These are phyloP conservation scores for Poecilia latipinna DNA, from an alignment of 2,113 vertebrate species.

Conservation along the genomic window DNA sequence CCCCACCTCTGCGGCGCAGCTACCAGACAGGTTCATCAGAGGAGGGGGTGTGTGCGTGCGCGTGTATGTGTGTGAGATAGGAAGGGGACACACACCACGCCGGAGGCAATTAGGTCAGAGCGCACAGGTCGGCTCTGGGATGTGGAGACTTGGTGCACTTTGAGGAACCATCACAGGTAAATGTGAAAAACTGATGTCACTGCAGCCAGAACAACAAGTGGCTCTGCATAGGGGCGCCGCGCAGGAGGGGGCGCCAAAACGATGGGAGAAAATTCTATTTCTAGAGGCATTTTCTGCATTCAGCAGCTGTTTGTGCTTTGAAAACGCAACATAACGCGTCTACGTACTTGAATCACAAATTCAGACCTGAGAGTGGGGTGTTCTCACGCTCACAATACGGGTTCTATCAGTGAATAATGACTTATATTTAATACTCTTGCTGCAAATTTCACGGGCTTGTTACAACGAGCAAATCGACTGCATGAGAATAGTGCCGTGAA, in stretches of 20 bases:
- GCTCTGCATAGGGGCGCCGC: too few relatives aligned
- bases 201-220: not conserved
- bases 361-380: not conserved
- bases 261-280: too few relatives aligned
- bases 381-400: not conserved
- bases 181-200: not conserved
- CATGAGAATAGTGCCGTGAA: constrained; percentile 26
- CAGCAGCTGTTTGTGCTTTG: too few relatives aligned
- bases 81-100: not conserved
- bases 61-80: not conserved
- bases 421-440: not conserved
- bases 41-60: not conserved
- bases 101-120: constrained; percentile 11
- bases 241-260: too few relatives aligned
- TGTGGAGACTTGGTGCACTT: constrained; percentile 16
- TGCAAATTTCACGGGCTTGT: constrained; percentile 5
- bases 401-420: not conserved
- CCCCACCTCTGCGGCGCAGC: constrained; percentile 76
- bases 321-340: too few relatives aligned
- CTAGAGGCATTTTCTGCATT: too few relatives aligned
- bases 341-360: not conserved
- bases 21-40: constrained; percentile 59
- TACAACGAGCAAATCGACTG: constrained; percentile 14
- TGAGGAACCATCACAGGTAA: constrained; percentile 29
- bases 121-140: constrained; percentile 7